Evolutionary conservation across 2,888 invertebrate genomes (phyloP).

Genomic region (Zelleria hepariella): DNA sequence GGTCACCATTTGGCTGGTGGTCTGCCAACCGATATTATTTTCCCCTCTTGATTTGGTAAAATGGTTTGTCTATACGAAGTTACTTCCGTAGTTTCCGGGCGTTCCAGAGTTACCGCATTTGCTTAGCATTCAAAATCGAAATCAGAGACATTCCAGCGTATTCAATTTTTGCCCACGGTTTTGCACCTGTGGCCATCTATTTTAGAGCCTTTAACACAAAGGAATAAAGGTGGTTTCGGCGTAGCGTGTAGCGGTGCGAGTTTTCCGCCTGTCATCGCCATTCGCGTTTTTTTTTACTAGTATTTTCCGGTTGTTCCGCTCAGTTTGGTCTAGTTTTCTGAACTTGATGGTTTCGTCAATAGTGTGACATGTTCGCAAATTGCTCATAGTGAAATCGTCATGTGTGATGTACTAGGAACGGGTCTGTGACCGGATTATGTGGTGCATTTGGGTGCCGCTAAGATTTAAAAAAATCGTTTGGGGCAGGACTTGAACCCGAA

Average conservation of each 20-base stretch:
- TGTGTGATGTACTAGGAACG: too few relatives aligned
- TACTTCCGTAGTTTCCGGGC: too few relatives aligned
- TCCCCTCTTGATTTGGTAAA: too few relatives aligned
- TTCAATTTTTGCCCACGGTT: conserved; percentile 39
- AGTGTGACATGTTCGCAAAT: too few relatives aligned
- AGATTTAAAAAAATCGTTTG: too few relatives aligned
- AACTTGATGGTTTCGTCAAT: background rate
- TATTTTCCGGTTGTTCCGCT: background rate
- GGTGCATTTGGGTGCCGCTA: too few relatives aligned
- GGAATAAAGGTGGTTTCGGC: background rate
- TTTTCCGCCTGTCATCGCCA: background rate
- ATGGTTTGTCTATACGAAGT: too few relatives aligned
- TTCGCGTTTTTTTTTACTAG: background rate
- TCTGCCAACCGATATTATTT: too few relatives aligned
- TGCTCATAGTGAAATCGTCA: too few relatives aligned
- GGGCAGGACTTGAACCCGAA: too few relatives aligned
- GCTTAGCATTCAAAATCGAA: conserved; percentile 7
- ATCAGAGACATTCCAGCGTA: conserved; percentile 32
- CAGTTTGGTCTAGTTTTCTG: background rate
- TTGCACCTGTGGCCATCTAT: conserved; percentile 41
- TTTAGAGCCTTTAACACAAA: background rate
- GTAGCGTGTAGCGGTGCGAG: background rate
- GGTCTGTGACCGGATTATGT: too few relatives aligned
- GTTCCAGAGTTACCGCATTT: background rate
- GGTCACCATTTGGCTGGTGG: too few relatives aligned